Base-by-base conservation (phyloP, 2,888 invertebrate genomes). In the Protodeltote pygarga region DNA sequence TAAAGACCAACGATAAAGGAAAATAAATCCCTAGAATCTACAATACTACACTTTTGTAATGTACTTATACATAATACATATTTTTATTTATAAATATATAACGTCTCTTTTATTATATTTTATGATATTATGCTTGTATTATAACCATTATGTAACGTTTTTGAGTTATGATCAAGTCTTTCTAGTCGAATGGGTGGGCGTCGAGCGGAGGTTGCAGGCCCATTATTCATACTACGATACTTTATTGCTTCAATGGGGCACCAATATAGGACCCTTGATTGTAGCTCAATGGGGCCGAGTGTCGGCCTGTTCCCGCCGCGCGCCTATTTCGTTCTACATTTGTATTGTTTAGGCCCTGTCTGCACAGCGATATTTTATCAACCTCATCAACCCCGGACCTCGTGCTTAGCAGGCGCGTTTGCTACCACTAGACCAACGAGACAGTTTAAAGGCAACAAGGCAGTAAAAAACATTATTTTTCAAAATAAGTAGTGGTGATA, bases 211-310 rank as follows among this genome's bases (percentile, higher is more conserved):
- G 78, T 78, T 78, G 78, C 70, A 69, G 67, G 61, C 53, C 71
- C 83, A 89, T 89, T 88, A 85, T 89, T 90, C 89, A 90, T 87
- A 81, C 75, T 81, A 79, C 76, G 72, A 77, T 77, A 75, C 76
- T 87, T 88, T 87, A 89, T 87, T 82, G 83, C 83, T 83, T 83
- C 79, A 85, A 86, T 85, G 81, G 84, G 76, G 78, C 65, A 71
- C 73, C 79, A 77, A 81, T 81, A 77, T 75, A 75, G 69, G 57
- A 69, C 58, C 68, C 48, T 65, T 80, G 73, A 65, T 73, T 73
- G 75, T 71, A 59, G 65, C 67, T 78, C 71, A 81, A 81, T 75
- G 73, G 72, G 52, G 57, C n/a, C 65, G 73, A 64, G 59, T 55
- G 59, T 46, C 59, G 65, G 53, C 55, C 52, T 46, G 32, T 45